phyloP scores from a whole-genome alignment of 35 echinoderm and acorn worm species.

The Lytechinus variegatus region DNA sequence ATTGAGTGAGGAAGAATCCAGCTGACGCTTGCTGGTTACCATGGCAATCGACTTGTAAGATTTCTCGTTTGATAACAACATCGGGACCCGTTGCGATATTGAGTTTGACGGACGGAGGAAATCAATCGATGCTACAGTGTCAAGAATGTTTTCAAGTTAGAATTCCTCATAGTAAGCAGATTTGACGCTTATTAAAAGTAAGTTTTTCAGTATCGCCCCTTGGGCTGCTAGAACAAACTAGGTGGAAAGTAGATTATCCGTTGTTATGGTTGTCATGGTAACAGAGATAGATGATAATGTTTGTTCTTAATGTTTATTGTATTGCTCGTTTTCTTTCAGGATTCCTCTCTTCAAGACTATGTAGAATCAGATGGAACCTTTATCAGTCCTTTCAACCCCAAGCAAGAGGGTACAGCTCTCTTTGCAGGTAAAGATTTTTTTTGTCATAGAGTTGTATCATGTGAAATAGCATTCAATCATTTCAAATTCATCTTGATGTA shows the following conservation, averaged over 20 bases:
- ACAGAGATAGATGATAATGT: not conserved
- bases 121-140: not conserved
- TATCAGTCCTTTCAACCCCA: conserved; percentile 77
- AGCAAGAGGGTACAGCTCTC: conserved; percentile 78
- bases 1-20: not conserved
- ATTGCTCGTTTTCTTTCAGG: not conserved
- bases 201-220: not conserved
- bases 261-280: not conserved
- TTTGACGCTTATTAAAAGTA: not conserved
- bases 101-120: not conserved
- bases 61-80: not conserved
- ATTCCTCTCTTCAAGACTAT: conserved; percentile 3
- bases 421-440: conserved; percentile 75
- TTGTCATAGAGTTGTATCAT: not conserved
- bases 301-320: not conserved
- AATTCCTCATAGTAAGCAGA: not conserved
- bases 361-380: conserved; percentile 46
- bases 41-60: not conserved
- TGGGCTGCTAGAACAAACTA: not conserved
- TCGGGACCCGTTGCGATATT: not conserved
- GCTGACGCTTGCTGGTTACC: not conserved
- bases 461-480: not conserved
- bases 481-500: not conserved
- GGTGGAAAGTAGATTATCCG: not conserved
- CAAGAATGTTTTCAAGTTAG: not conserved